Conservation (phyloP, 2,888 invertebrate species). For the Nezara viridula region DNA sequence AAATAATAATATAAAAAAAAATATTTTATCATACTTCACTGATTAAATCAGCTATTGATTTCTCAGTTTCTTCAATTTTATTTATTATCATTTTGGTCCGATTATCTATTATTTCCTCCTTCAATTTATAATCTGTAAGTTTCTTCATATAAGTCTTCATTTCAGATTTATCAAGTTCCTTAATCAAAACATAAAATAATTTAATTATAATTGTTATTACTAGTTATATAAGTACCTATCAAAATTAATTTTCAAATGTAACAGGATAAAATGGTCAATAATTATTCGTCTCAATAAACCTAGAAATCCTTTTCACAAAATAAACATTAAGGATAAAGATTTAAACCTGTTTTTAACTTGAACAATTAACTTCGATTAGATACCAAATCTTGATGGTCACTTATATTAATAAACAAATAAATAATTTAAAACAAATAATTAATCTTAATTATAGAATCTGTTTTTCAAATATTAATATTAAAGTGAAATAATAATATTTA, state of each 20-base stretch:
- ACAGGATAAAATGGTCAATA: neutral
- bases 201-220: neutral
- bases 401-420: too few relatives aligned
- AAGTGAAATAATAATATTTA: neutral
- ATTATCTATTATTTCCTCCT: constrained; percentile 13
- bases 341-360: neutral
- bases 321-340: neutral
- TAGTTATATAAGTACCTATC: neutral
- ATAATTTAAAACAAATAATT: neutral
- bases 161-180: constrained; percentile 19
- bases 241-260: neutral
- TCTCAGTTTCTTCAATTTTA: constrained; percentile 20
- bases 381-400: too few relatives aligned
- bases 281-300: neutral
- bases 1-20: too few relatives aligned
- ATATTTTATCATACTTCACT: neutral
- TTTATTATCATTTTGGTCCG: constrained; percentile 2
- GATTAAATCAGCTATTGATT: neutral
- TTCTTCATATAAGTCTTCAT: constrained; percentile 15
- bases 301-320: neutral
- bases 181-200: neutral
- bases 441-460: neutral
- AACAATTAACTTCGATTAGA: too few relatives aligned
- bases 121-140: neutral
- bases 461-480: neutral